A percentile compares a stretch with the other conserved stretches of the same genome.
Conservation (phyloP, 2,797 vertebrate species). For the Arnoldichthys spilopterus region DNA sequence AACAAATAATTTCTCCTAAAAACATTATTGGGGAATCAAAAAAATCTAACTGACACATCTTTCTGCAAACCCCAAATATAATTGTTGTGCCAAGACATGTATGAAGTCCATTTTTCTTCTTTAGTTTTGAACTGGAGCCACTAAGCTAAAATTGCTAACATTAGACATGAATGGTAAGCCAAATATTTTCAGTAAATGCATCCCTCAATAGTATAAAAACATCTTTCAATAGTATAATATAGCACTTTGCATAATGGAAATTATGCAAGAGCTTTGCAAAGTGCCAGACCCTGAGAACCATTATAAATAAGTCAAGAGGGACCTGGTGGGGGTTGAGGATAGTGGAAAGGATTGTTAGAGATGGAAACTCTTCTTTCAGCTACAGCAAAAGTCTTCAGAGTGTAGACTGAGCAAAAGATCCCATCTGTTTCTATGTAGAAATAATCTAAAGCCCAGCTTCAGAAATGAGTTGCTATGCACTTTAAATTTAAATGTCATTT, state of each 20-base stretch:
- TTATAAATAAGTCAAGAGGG: constrained; percentile 4
- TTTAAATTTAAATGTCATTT: background rate
- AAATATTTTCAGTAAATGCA: background rate
- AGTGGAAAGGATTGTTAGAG: background rate
- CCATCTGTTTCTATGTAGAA: background rate
- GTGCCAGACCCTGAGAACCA: background rate
- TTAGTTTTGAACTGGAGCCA: too few species aligned
- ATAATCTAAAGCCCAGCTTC: background rate
- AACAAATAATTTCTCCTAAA: too few species aligned
- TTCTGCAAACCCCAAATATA: too few species aligned
- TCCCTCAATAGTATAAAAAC: too few species aligned
- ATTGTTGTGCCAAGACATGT: too few species aligned
- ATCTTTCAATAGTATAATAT: background rate
- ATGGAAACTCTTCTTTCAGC: background rate
- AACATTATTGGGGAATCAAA: too few species aligned
- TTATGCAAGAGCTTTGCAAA: background rate
- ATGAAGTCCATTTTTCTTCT: too few species aligned
- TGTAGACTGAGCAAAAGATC: background rate
- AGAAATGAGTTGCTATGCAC: background rate
- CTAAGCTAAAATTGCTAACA: background rate
- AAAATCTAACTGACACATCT: too few species aligned
- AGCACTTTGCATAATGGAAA: background rate
- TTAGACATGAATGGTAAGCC: background rate
- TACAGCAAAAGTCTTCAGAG: background rate
- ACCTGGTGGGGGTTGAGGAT: background rate